Base-by-base conservation (phyloP, 2,113 vertebrate genomes). In the Trogon melanurus region DNA sequence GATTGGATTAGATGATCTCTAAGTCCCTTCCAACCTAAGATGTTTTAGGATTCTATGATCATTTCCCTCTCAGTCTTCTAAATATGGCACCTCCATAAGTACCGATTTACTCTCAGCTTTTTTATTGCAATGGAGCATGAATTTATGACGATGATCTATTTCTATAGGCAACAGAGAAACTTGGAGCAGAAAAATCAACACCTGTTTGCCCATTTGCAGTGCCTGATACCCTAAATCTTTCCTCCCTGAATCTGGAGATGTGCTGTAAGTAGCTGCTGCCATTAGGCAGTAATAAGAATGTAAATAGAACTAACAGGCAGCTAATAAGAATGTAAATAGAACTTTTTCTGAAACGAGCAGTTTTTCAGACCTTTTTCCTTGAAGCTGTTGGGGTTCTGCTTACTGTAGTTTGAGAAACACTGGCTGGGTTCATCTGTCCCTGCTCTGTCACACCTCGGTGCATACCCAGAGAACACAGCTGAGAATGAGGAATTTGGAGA, bases 391-490 rank as follows among this genome's bases (percentile, higher is more conserved):
- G 58, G 26, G 27, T 34, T 75, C 45, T 45, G 10, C 53, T 76
- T 65, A 4, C 20, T 41, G 51, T 26, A 29, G 16, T 41, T 78
- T 80, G 60, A 54, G 56, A 62, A 80, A 22, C 27, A 20, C 11
- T 0, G 0, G 20, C 18, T 45, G 53, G 27, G 16, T 79, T 72
- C 62, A 27, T 30, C 18, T 78, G 0, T 29, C 26, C 18, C 16
- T 50, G n/a, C 41, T 45, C 7, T 29, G 9, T 34, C 26, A 16
- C 32, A 29, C 45, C 32, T 82, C 66, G n/a, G 20, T 56, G 29
- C 2, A 1, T 22, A 23, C 12, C 13, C 13, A 2, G 5, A 17
- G 61, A 32, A 67, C 22, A 17, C 38, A 79, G 29, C 58, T 65
- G 58, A 44, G 57, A 36, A n/a, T 7, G 14, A 62, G 60, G 21